Conservation (phyloP, 1,140 invertebrate species). For the Zaprionus camerounensis region DNA sequence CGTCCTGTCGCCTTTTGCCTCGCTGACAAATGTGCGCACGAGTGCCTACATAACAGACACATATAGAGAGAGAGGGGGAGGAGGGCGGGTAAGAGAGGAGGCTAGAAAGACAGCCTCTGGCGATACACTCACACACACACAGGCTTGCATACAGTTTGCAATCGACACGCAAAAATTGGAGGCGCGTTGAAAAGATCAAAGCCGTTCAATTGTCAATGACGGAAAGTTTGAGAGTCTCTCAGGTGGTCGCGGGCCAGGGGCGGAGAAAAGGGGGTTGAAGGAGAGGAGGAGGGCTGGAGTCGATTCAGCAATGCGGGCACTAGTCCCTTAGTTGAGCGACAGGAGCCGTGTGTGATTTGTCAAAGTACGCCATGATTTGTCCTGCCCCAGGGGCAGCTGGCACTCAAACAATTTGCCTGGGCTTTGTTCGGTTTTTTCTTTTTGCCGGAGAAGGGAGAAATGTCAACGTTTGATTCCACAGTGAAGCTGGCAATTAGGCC, state of each 20-base stretch:
- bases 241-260: not conserved
- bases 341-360: conserved; percentile 66
- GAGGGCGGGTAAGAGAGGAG: not conserved
- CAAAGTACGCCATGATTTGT: conserved; percentile 67
- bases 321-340: conserved; percentile 7
- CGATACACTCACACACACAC: conserved; percentile 32
- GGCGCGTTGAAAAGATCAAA: conserved; percentile 76
- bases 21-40: conserved; percentile 49
- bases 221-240: conserved; percentile 52
- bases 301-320: conserved; percentile 23
- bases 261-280: not conserved
- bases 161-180: conserved; percentile 75
- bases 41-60: conserved; percentile 49
- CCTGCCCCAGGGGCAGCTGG: conserved; percentile 30
- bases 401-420: conserved; percentile 23
- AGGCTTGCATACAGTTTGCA: conserved; percentile 44
- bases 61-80: not conserved
- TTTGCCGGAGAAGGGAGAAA: not conserved
- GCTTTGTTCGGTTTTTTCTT: conserved; percentile 8
- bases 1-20: conserved; percentile 27
- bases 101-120: conserved; percentile 28
- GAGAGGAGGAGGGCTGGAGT: not conserved
- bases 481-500: conserved; percentile 35
- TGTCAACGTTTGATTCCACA: conserved; percentile 51
- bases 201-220: conserved; percentile 74